Base-by-base conservation (phyloP, 2,113 vertebrate species). In the Bucco capensis region DNA sequence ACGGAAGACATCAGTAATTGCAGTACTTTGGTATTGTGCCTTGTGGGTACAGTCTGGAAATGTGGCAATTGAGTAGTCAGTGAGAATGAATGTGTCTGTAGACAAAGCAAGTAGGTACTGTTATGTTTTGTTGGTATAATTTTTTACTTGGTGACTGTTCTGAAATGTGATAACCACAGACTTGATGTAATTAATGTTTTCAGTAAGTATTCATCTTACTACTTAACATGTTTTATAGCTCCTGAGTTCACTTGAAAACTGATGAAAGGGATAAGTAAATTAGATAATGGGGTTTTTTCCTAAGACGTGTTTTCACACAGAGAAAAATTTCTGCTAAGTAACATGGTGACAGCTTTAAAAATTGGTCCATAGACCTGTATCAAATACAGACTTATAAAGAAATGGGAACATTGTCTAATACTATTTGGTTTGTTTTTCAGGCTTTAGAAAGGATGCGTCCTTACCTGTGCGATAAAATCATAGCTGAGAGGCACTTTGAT, bases 401-500 rank as follows among this genome's bases (percentile, higher is more conserved):
- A 76, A 50, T 28, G 4, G 58, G 54, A 72, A 31, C 17, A 11
- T 69, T 66, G 38, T 13, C 73, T 94, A 56, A 94, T 69, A 8
- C 14, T 16, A 14, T 86, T 82, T 92, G 86, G 35, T 96, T 62
- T 92, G 58, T 89, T 62, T 96, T 96, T 53, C 75, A 98, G 98
- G 98, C 97, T 50, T 93, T 98, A 82, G 98, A 98, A 96, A 97
- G 98, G 74, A 95, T 99, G 85, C 97, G 99, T 47, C 98, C 98
- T 31, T 99, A 99, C 94, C 97, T 99, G 60, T 99, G 99, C 78
- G 98, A 98, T 54, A 99, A 99, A 97, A 98, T 99, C 94, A 98
- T 98, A 85, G 99, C 99, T 0, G 98, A 99, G 69, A 98, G 99
- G 83, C 99, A 99, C 92, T 99, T 99, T 54, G 99, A 99, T 96